Percentiles rank a stretch among this genome's conserved stretches.
Evolutionary conservation across 2,797 vertebrate species (phyloP).

Genomic region (Eutrigla gurnardus): DNA sequence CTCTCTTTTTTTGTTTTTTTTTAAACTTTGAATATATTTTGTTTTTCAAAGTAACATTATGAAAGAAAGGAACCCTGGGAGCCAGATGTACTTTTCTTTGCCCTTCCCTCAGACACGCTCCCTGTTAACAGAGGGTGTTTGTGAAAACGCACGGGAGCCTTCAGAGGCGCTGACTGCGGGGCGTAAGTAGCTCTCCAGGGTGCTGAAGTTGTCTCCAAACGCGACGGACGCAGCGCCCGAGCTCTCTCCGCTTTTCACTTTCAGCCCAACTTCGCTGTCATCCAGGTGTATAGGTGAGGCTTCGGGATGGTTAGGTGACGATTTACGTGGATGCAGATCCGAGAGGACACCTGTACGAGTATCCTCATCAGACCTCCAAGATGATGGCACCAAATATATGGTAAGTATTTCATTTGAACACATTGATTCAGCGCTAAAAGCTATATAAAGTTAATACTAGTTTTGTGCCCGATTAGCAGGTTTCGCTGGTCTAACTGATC

Average conservation of each 20-base stretch:
- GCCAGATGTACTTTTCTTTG: background rate
- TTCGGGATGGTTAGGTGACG: slow-evolving; percentile 46
- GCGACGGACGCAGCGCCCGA: slow-evolving; percentile 51
- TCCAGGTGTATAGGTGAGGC: slow-evolving; percentile 30
- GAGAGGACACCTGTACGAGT: slow-evolving; percentile 32
- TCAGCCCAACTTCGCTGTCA: slow-evolving; percentile 27
- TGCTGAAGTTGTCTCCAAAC: slow-evolving; percentile 83
- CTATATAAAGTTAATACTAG: background rate
- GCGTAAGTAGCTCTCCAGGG: slow-evolving; percentile 86
- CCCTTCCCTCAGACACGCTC: slow-evolving; percentile 31
- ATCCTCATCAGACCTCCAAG: slow-evolving; percentile 37
- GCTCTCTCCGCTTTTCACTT: slow-evolving; percentile 57
- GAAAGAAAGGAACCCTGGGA: background rate
- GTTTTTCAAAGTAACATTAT: background rate
- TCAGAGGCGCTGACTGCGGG: slow-evolving; percentile 71
- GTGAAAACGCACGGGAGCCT: slow-evolving; percentile 59
- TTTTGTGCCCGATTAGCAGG: slow-evolving; percentile 39
- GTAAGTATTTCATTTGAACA: slow-evolving; percentile 37
- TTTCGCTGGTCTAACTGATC: slow-evolving; percentile 38
- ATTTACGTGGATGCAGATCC: slow-evolving; percentile 21
- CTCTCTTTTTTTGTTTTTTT: background rate
- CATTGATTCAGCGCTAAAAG: too few relatives aligned
- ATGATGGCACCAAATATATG: slow-evolving; percentile 48
- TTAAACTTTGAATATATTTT: slow-evolving; percentile 11
- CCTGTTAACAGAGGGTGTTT: slow-evolving; percentile 48